phyloP scores from a whole-genome alignment of 1,140 invertebrate genomes.

The Aphis gossypii region DNA sequence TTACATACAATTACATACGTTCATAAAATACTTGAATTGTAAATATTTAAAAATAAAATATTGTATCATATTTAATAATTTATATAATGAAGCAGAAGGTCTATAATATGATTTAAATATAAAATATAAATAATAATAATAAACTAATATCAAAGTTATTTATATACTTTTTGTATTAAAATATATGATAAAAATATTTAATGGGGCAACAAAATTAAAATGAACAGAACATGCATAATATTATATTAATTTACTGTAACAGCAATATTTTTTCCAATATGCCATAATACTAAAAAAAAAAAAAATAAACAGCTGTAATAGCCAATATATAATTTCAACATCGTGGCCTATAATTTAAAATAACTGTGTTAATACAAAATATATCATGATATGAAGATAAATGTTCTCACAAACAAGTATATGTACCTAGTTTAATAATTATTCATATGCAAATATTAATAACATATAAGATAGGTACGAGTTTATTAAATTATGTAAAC shows the following conservation, averaged over 20 bases:
- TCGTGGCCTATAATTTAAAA: conserved; percentile 14
- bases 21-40: neutral
- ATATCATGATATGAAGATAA: neutral
- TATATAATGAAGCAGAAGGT: neutral
- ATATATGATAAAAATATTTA: neutral
- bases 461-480: neutral
- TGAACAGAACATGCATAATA: neutral
- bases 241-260: neutral
- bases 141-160: neutral
- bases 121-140: neutral
- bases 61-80: neutral
- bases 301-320: neutral
- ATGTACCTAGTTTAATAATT: conserved; percentile 2
- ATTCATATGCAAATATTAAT: neutral
- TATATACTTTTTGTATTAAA: neutral
- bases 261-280: neutral
- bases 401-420: neutral
- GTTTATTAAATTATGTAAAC: conserved; percentile 10
- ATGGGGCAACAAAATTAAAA: neutral
- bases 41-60: neutral
- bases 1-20: too few relatives aligned
- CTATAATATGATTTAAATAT: neutral
- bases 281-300: neutral
- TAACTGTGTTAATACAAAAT: conserved; percentile 13
- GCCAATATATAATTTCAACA: neutral